These are phyloP conservation scores for Sminthopsis crassicaudata DNA, from an alignment of 2,113 vertebrate genomes.

Conservation along the genomic window DNA sequence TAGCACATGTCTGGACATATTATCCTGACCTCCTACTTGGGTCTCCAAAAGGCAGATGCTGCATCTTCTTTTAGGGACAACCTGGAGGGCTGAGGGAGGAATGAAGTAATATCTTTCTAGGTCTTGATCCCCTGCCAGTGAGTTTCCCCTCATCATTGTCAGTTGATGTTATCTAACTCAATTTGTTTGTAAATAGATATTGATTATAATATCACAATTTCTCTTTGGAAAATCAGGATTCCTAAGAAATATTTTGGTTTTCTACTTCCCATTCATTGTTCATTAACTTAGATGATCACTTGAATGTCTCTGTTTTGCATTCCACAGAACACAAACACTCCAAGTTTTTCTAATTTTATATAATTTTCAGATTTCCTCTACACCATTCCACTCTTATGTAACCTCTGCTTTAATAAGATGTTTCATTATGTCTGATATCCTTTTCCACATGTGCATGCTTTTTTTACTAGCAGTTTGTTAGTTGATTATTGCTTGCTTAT, in stretches of 20 bases:
- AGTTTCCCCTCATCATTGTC: neutral
- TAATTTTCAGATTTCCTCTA: neutral
- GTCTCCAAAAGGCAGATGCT: neutral
- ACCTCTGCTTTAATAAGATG: conserved; percentile 22
- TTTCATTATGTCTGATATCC: neutral
- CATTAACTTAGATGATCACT: too few relatives aligned
- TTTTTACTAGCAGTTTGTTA: neutral
- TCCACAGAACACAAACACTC: too few relatives aligned
- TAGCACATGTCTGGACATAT: too few relatives aligned
- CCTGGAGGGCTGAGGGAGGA: neutral
- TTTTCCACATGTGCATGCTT: conserved; percentile 21
- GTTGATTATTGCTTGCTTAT: neutral
- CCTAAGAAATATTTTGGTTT: too few relatives aligned
- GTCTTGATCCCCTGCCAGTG: neutral
- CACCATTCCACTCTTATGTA: neutral
- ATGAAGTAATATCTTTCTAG: neutral
- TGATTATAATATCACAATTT: neutral
- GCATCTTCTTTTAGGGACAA: neutral
- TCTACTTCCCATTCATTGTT: too few relatives aligned
- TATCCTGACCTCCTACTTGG: too few relatives aligned
- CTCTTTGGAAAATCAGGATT: too few relatives aligned
- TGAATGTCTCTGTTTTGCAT: too few relatives aligned
- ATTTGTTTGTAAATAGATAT: neutral
- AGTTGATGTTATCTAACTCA: neutral
- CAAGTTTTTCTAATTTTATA: neutral